Base-by-base conservation (phyloP, 92 coral and sea anemone genomes). In the Nematostella vectensis region DNA sequence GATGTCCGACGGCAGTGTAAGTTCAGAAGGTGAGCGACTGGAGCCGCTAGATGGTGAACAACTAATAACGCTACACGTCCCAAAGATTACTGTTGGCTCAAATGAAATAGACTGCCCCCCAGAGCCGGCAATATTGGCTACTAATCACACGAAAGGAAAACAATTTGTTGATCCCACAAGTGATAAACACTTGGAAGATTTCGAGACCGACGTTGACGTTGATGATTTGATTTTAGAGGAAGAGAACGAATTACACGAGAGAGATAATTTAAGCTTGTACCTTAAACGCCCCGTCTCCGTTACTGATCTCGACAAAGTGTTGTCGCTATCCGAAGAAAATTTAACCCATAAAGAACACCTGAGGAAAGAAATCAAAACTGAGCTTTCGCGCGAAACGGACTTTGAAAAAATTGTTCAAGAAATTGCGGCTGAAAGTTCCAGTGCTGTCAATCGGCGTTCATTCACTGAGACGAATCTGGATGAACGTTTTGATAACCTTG, bases 131-230 rank as follows among this genome's bases (percentile, higher is more conserved):
- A n/a, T n/a, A n/a, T n/a, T n/a, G n/a, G n/a, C n/a, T n/a, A n/a
- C n/a, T n/a, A n/a, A n/a, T n/a, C n/a, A n/a, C n/a, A n/a, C n/a
- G n/a, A n/a, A n/a, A n/a, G n/a, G n/a, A n/a, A n/a, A n/a, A n/a
- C n/a, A n/a, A n/a, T n/a, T n/a, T n/a, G n/a, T n/a, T n/a, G n/a
- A n/a, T n/a, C n/a, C n/a, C n/a, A n/a, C n/a, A n/a, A n/a, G n/a
- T n/a, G n/a, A n/a, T n/a, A n/a, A n/a, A n/a, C n/a, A n/a, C n/a
- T 31, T 54, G 47, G 43, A 63, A 28, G 25, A 64, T 24, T 84
- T 84, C 52, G 95, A 91, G 64, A 71, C 89, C 15, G 95, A 89
- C 79, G 81, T 87, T 31, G 96, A 88, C 25, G 78, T 70, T 24
- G 57, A 70, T 24, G 91, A 91, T 63, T 52, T 77, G 45, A 85